phyloP scores from a whole-genome alignment of 2,113 vertebrate genomes.

The Silurus glanis region DNA sequence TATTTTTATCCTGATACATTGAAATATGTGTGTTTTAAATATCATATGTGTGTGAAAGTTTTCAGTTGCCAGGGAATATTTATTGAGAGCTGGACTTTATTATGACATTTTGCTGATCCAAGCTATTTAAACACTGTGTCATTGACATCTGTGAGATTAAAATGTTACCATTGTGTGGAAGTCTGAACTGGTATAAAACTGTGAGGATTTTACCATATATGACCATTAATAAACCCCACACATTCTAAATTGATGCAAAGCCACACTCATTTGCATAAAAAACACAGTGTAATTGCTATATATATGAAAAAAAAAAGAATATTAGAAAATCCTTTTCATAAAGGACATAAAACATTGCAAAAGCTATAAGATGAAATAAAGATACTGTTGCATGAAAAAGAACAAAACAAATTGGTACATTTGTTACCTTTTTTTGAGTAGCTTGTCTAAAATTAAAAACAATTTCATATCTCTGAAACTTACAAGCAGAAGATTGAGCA shows the following conservation, averaged over 20 bases:
- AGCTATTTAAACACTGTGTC: background rate
- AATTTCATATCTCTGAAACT: background rate
- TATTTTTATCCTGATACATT: constrained; percentile 17
- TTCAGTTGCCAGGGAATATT: background rate
- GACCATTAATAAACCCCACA: background rate
- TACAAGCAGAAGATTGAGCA: background rate
- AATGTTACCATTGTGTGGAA: background rate
- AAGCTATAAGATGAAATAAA: background rate
- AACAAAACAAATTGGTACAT: background rate
- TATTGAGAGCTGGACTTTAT: background rate
- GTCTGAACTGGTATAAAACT: constrained; percentile 1
- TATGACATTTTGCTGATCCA: background rate
- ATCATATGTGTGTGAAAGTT: background rate
- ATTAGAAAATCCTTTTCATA: background rate
- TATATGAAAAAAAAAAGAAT: background rate
- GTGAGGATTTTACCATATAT: too few relatives aligned
- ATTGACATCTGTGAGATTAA: background rate
- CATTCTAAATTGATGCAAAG: background rate
- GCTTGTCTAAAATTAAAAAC: background rate
- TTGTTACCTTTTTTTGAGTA: background rate
- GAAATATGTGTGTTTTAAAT: background rate
- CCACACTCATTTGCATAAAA: background rate
- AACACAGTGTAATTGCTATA: background rate
- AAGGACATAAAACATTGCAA: background rate
- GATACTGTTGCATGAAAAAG: background rate